phyloP scores from a whole-genome alignment of 2,888 invertebrate species.

The Phaonia tiefii region DNA sequence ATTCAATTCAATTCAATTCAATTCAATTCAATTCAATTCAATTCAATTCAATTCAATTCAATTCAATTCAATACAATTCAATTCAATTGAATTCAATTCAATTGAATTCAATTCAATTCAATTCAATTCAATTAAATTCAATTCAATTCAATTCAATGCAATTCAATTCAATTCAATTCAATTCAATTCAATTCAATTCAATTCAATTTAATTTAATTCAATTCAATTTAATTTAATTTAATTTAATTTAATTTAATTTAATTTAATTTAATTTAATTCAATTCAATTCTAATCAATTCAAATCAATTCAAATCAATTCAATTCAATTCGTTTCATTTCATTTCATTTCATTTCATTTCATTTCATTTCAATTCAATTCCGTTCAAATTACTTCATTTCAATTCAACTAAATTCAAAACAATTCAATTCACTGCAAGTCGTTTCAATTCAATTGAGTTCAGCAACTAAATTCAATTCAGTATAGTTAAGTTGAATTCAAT shows the following conservation, averaged over 20 bases:
- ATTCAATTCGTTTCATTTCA: constrained; percentile 8
- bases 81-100: not conserved
- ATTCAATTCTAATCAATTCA: not conserved
- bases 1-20: not conserved
- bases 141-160: too few species aligned
- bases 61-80: not conserved
- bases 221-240: constrained; percentile 2
- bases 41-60: not conserved
- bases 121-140: too few species aligned
- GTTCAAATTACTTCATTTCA: constrained; percentile 3
- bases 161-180: too few species aligned
- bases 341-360: constrained; percentile 16
- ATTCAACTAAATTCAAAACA: too few species aligned
- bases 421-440: too few species aligned
- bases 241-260: constrained; percentile 3
- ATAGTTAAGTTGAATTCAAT: too few species aligned
- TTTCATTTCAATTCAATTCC: constrained; percentile 3
- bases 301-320: not conserved
- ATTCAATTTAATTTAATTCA: constrained; percentile 1
- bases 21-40: not conserved
- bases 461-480: too few species aligned
- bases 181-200: not conserved
- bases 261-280: constrained; percentile 2
- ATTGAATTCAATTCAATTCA: not conserved
- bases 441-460: too few species aligned